Evolutionary conservation across 2,888 invertebrate species (phyloP), one percentile per base, ranked within the genome.

Genomic region (Ethmia dodecea): DNA sequence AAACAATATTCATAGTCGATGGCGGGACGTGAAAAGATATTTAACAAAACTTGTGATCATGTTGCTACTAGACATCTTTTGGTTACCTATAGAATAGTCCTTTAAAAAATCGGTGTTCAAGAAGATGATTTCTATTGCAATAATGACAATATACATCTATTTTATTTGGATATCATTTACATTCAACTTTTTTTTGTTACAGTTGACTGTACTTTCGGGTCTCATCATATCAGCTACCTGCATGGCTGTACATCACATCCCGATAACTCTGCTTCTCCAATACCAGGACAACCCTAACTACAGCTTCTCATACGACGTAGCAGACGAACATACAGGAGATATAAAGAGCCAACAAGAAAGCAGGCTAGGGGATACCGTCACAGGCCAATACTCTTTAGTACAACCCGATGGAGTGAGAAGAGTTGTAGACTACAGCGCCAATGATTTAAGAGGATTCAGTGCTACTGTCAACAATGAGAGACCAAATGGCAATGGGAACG

Each of bases 351-450:
- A 88, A 44, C 78, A 79, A 0, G 89, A 89, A 51, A 75, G 68
- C 35, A 69, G 88, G 26, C 66, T 74, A 43, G 88, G 88, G 1
- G 88, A 87, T 35, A 71, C 74, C 1, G 88, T 89, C 0, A 64
- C 81, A 13, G 89, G 89, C 16, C 87, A 88, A 42, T 89, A 89
- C 56, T 83, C 87, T 1, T 55, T 89, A 11, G 52, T 79, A 1
- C 88, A 89, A 43, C 81, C 89, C 35, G 89, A 89, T 60, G 89
- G 89, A 4, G 55, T 87, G 1, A 68, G 74, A 42, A 80, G 89
- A 47, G 86, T 75, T 3, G 89, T 89, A 1, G 88, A 88, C 37
- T 89, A 89, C 54, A 79, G 76, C 49, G 88, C 89, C 26, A 87
- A 88, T 52, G 81, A 87, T 13, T 57, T 78, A 22, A 73, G 79